These are phyloP conservation scores for Leptopilina syphax DNA, from an alignment of 2,888 invertebrate species.

Conservation along the genomic window DNA sequence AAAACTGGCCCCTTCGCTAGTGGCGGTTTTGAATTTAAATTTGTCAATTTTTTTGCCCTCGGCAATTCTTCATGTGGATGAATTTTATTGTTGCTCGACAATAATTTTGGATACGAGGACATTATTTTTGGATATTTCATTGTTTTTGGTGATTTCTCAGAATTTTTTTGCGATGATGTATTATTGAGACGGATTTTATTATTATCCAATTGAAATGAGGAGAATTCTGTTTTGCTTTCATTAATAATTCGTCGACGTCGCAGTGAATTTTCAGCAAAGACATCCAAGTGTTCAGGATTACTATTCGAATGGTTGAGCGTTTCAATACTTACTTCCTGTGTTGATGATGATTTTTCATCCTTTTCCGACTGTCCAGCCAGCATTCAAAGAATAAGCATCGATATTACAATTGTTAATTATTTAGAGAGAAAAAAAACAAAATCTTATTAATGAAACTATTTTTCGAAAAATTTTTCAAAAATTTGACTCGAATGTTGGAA, in stretches of 20 bases:
- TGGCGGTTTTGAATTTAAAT: slow-evolving; percentile 60
- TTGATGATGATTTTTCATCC: slow-evolving; percentile 68
- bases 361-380: slow-evolving; percentile 71
- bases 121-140: slow-evolving; percentile 69
- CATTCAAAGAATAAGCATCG: slow-evolving; percentile 67
- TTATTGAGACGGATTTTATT: slow-evolving; percentile 42
- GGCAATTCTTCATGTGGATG: slow-evolving; percentile 46
- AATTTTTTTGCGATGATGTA: slow-evolving; percentile 17
- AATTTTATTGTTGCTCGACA: slow-evolving; percentile 49
- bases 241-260: slow-evolving; percentile 63
- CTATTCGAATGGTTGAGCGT: slow-evolving; percentile 62
- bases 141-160: slow-evolving; percentile 56
- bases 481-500: too few relatives aligned
- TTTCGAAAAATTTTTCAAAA: too few relatives aligned
- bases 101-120: slow-evolving; percentile 65
- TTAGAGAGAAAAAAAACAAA: not conserved
- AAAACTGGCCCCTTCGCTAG: slow-evolving; percentile 65
- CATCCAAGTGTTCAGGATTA: slow-evolving; percentile 63
- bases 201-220: slow-evolving; percentile 47
- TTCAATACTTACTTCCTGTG: slow-evolving; percentile 74
- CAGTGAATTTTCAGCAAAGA: slow-evolving; percentile 61
- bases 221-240: slow-evolving; percentile 27
- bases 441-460: too few relatives aligned
- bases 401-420: slow-evolving; percentile 50
- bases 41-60: slow-evolving; percentile 44